A percentile compares a stretch with the other conserved stretches of the same genome.
These are phyloP conservation scores for Mustela lutreola DNA, from an alignment of 2,113 vertebrate genomes.

Conservation along the genomic window DNA sequence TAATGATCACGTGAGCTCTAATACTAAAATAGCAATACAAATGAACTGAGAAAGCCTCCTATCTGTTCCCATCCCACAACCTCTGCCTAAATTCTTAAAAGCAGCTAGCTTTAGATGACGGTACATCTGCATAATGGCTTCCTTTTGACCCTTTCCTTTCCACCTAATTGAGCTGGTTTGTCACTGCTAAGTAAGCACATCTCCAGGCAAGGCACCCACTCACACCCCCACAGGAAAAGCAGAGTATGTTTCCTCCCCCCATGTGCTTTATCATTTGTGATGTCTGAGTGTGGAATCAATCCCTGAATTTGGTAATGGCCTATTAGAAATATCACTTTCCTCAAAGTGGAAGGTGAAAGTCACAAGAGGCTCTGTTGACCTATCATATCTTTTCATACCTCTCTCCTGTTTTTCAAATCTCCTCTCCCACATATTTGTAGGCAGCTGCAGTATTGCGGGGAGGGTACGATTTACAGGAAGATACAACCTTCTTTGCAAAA, in stretches of 20 bases:
- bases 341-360: background rate
- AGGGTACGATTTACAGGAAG: background rate
- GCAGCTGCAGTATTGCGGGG: background rate
- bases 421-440: background rate
- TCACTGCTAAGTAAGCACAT: background rate
- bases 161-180: background rate
- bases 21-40: constrained; percentile 43
- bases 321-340: background rate
- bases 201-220: background rate
- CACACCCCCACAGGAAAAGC: background rate
- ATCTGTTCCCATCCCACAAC: background rate
- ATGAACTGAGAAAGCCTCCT: constrained; percentile 15
- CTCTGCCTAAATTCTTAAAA: background rate
- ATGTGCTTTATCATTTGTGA: background rate
- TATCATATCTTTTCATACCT: background rate
- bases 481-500: background rate
- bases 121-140: background rate
- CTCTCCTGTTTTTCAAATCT: background rate
- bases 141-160: background rate
- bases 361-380: background rate
- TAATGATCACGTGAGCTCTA: background rate
- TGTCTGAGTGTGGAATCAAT: background rate
- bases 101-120: background rate
- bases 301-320: background rate
- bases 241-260: background rate